phyloP scores from a whole-genome alignment of 53 echinoderm and acorn worm genomes.

The Echinometra lucunter region DNA sequence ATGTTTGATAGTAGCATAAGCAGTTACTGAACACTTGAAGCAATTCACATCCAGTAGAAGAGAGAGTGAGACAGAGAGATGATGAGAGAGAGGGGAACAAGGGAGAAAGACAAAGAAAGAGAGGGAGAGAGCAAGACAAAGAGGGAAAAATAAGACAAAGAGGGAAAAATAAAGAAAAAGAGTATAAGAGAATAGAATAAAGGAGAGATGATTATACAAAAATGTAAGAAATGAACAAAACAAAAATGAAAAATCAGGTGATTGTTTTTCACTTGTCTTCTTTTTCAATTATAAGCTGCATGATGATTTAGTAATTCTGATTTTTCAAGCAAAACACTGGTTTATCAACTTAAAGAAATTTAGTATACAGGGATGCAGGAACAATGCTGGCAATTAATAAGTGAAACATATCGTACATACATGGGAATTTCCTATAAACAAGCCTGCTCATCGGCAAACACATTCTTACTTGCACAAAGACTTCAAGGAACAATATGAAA shows the following conservation, averaged over 20 bases:
- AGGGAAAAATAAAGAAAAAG: neutral
- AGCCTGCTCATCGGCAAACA: neutral
- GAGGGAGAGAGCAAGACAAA: neutral
- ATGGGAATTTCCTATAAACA: neutral
- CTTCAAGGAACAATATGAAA: neutral
- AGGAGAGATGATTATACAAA: neutral
- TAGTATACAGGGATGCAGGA: neutral
- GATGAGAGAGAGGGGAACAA: neutral
- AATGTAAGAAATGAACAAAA: neutral
- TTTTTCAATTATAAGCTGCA: constrained; percentile 52
- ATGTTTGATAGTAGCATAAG: neutral
- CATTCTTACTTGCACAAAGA: neutral
- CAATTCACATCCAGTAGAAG: neutral
- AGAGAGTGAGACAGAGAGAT: neutral
- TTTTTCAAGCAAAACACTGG: constrained; percentile 1
- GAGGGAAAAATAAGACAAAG: too few species aligned
- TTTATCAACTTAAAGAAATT: neutral
- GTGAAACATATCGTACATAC: neutral
- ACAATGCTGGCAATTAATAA: neutral
- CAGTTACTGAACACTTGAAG: neutral
- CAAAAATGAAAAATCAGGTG: neutral
- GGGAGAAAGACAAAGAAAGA: neutral
- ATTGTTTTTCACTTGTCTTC: constrained; percentile 17
- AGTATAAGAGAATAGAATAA: too few species aligned
- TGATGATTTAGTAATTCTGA: constrained; percentile 6